Evolutionary conservation across 2,888 invertebrate genomes (phyloP).

Genomic region (Shargacucullia verbasci): DNA sequence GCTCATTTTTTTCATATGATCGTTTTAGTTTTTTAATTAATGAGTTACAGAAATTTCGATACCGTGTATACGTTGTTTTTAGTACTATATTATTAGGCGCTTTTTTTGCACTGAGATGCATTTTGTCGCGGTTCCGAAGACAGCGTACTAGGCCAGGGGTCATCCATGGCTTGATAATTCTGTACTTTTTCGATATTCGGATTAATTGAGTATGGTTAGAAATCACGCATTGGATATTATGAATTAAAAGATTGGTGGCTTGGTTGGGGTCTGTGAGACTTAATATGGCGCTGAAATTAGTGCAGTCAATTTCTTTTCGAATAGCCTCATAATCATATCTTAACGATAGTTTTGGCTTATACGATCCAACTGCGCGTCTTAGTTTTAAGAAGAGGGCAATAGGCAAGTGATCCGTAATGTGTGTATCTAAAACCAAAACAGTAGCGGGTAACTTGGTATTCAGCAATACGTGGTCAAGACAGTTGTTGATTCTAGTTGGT

Average conservation of each 20-base stretch:
- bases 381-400: neutral
- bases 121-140: neutral
- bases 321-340: no score
- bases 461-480: neutral
- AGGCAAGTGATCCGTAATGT: neutral
- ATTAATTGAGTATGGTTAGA: neutral
- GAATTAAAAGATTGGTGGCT: neutral
- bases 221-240: neutral
- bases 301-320: neutral
- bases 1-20: neutral
- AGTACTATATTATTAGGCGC: neutral
- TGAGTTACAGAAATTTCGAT: neutral
- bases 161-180: constrained; percentile 1
- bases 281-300: neutral
- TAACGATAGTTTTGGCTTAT: neutral
- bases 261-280: no score
- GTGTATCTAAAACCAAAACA: neutral
- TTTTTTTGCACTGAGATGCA: neutral
- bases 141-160: neutral
- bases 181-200: neutral
- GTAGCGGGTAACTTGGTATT: neutral
- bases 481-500: neutral
- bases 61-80: neutral
- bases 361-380: neutral
- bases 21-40: neutral